phyloP scores from a whole-genome alignment of 35 echinoderm and acorn worm genomes.

The Strongylocentrotus purpuratus region DNA sequence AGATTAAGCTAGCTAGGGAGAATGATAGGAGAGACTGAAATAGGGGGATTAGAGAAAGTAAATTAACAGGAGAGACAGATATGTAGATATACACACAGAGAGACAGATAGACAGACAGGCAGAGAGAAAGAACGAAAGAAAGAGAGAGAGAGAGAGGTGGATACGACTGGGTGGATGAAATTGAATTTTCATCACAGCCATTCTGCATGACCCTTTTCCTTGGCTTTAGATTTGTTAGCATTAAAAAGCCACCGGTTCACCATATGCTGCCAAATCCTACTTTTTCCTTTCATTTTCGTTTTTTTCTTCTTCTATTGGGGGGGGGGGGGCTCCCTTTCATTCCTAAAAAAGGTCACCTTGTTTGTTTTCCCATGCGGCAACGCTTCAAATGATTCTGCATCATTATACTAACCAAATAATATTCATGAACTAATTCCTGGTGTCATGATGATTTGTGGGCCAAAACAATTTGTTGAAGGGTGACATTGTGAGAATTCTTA shows the following conservation, averaged over 20 bases:
- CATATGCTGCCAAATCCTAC: neutral
- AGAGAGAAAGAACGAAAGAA: neutral
- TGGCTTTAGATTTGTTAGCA: neutral
- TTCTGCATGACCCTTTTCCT: neutral
- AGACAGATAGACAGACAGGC: neutral
- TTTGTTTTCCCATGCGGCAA: no score
- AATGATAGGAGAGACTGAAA: no score
- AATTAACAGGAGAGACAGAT: neutral
- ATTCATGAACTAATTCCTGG: no score
- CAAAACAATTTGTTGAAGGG: no score
- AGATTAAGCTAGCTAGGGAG: neutral
- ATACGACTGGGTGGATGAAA: neutral
- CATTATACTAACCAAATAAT: no score
- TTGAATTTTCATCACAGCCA: neutral
- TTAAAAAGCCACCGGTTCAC: neutral
- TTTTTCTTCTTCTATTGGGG: neutral
- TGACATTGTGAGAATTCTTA: no score
- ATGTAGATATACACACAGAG: neutral
- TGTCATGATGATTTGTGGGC: no score
- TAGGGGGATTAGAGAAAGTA: no score
- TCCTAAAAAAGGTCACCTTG: no score
- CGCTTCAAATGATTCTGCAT: no score
- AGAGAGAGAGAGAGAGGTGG: neutral
- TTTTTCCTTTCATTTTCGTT: neutral
- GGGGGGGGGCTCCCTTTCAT: no score